Evolutionary conservation across 2,888 invertebrate genomes (phyloP), one percentile per base, ranked within the genome.

Genomic region (Laspeyria flexula): DNA sequence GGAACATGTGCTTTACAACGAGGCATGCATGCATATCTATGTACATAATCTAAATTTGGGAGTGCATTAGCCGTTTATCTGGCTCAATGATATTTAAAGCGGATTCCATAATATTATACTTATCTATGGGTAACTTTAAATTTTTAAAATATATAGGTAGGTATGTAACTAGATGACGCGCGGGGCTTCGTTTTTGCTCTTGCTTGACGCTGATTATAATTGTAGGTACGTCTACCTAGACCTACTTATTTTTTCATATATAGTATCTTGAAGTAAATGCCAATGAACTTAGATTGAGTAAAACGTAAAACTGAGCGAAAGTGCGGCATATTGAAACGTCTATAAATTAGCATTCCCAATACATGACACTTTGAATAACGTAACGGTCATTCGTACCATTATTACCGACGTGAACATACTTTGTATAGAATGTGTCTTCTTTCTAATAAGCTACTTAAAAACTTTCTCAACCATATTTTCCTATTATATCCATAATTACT

Each of bases 331-430:
- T 64, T 62, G 65, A 55, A 65, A 63, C 65, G 49, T 60, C 55
- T 55, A 54, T 50, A 60, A 71, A 78, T 78, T 75, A 74, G 69
- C 70, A 77, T 78, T 76, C 73, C 49, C 43, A 47, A 56, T 65
- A 72, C 61, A 64, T 60, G 67, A 66, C 68, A 71, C 55, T 50
- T 43, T 53, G 60, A 54, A 65, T 61, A 70, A 64, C 70, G 69
- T 77, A 77, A 78, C 77, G 72, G 75, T 71, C 51, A 40, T 67
- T 69, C 65, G 66, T 73, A 64, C 62, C 64, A 75, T 67, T 62
- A 51, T 48, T 54, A 54, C 48, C 30, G n/a, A 18, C 37, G n/a
- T 9, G 42, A 23, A 37, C 1, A 7, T 43, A 49, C 48, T 55
- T 48, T 40, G 51, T 46, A 45, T 12, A 65, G 49, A 63, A 65